Evolutionary conservation across 2,797 vertebrate species (phyloP).

Genomic region (Centroberyx gerrardi): DNA sequence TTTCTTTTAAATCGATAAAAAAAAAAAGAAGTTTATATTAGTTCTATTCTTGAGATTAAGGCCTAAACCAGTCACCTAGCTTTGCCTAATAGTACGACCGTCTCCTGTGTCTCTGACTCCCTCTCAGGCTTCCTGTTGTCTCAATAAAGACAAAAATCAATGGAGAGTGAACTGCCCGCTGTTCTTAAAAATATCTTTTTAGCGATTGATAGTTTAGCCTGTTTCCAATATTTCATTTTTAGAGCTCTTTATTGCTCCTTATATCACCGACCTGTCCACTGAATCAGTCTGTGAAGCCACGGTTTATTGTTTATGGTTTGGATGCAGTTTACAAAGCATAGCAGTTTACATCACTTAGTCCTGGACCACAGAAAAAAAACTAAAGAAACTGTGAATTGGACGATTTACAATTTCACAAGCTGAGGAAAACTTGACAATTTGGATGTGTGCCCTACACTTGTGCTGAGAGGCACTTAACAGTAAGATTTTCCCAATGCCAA

Average conservation of each 20-base stretch:
- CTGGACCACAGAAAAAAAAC: constrained; percentile 1
- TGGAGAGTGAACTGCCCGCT: background rate
- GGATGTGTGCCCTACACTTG: background rate
- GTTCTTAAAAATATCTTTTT: constrained; percentile 1
- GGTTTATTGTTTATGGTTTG: too few relatives aligned
- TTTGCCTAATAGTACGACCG: too few relatives aligned
- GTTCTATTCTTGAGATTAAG: too few relatives aligned
- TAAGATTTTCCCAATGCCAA: constrained; percentile 5
- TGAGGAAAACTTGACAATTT: background rate
- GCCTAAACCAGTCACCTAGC: too few relatives aligned
- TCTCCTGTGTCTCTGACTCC: too few relatives aligned
- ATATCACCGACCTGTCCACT: constrained; percentile 3
- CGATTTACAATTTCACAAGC: background rate
- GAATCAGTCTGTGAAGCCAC: constrained; percentile 4
- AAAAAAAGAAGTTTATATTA: too few relatives aligned
- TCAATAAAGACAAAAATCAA: background rate
- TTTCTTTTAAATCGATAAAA: too few relatives aligned
- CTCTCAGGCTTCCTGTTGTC: background rate
- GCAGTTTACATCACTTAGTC: too few relatives aligned
- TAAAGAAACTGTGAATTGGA: constrained; percentile 3
- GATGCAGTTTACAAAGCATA: too few relatives aligned
- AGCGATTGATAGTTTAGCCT: background rate
- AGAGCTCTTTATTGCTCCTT: constrained; percentile 1
- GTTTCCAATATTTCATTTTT: background rate
- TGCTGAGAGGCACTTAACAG: constrained; percentile 1